These are phyloP conservation scores for Euclidia mi DNA, from an alignment of 2,888 invertebrate species.

Conservation along the genomic window DNA sequence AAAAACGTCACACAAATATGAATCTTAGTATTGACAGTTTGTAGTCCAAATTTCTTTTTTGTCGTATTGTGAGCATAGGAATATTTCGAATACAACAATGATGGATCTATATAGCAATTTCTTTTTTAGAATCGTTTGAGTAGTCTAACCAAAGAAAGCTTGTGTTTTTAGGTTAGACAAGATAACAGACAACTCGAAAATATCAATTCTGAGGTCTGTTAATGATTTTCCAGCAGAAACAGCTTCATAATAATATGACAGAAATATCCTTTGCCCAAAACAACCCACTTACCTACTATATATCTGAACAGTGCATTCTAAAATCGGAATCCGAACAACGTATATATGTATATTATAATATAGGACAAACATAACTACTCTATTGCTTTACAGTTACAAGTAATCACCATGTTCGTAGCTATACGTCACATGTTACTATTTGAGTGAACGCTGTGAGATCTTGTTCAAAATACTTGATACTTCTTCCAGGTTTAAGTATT, in stretches of 20 bases:
- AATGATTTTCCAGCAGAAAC: too few species aligned
- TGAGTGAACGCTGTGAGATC: neutral
- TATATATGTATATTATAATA: constrained; percentile 26
- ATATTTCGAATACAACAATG: neutral
- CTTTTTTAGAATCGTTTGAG: too few species aligned
- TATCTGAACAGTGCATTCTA: constrained; percentile 20
- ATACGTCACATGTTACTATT: constrained; percentile 28
- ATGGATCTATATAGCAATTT: too few species aligned
- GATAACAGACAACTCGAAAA: too few species aligned
- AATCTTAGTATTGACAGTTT: constrained; percentile 33
- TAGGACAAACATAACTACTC: constrained; percentile 61
- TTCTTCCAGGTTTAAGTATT: too few species aligned
- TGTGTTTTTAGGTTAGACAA: too few species aligned
- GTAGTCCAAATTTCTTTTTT: constrained; percentile 10
- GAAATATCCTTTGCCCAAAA: constrained; percentile 21
- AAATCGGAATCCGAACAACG: constrained; percentile 40
- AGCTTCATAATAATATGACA: too few species aligned
- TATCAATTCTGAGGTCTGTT: too few species aligned
- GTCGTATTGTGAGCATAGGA: constrained; percentile 24
- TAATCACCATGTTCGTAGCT: constrained; percentile 44
- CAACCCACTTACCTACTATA: neutral
- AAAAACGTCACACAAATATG: constrained; percentile 61
- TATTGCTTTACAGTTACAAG: constrained; percentile 69
- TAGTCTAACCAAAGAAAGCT: too few species aligned
- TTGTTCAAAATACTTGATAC: constrained; percentile 7